phyloP scores from a whole-genome alignment of 92 coral and sea anemone genomes.

The Bergia sp. region DNA sequence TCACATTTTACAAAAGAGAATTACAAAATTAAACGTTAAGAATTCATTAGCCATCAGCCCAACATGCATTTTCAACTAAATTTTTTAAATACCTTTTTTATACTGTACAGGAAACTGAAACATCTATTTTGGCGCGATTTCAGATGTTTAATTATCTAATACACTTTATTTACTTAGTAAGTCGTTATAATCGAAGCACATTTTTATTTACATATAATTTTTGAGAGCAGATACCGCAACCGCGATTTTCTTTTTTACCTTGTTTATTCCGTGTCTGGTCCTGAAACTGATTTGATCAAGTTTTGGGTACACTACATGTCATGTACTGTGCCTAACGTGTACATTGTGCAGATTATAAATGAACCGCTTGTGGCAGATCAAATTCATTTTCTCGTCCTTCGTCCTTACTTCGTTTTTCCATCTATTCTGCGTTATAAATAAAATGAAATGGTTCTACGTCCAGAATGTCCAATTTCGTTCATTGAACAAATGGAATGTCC shows the following conservation, averaged over 20 bases:
- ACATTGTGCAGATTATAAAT: not conserved
- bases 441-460: too few species aligned
- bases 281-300: not conserved
- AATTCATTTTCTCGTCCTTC: too few species aligned
- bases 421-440: too few species aligned
- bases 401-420: too few species aligned
- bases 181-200: slow-evolving; percentile 9
- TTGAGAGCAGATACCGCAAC: slow-evolving; percentile 10
- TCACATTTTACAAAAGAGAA: slow-evolving; percentile 15
- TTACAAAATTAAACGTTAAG: slow-evolving; percentile 9
- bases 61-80: slow-evolving; percentile 7
- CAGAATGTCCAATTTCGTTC: too few species aligned
- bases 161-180: slow-evolving; percentile 10
- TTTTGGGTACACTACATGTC: not conserved
- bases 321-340: not conserved
- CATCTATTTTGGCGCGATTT: slow-evolving; percentile 2
- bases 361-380: too few species aligned
- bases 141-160: slow-evolving; percentile 3
- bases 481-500: too few species aligned
- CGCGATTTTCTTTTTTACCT: slow-evolving; percentile 1
- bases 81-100: slow-evolving; percentile 6
- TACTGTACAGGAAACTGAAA: slow-evolving; percentile 13
- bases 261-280: slow-evolving; percentile 9
- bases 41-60: slow-evolving; percentile 1
- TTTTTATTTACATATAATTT: not conserved